Percentiles rank a stretch among this genome's conserved stretches.
phyloP scores from a whole-genome alignment of 2,797 vertebrate species.

The Simalia tracyae region DNA sequence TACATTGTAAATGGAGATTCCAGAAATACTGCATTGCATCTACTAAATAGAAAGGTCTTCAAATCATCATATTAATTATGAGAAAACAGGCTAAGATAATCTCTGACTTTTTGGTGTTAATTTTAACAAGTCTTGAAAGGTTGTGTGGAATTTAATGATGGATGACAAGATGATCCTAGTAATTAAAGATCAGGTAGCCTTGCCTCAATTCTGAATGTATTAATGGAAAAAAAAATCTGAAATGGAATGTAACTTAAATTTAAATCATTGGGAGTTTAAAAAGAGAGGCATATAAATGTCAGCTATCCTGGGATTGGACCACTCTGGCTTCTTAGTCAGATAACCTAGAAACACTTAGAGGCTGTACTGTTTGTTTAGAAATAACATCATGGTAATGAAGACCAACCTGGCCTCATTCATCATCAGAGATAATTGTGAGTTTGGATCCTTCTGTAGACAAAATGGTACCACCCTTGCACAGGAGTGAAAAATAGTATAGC shows the following conservation, averaged over 20 bases:
- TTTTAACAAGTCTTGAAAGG: slow-evolving; percentile 16
- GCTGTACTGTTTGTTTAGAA: neutral
- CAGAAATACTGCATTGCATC: neutral
- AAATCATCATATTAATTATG: neutral
- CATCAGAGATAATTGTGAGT: neutral
- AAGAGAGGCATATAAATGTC: neutral
- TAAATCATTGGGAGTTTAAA: neutral
- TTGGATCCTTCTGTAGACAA: neutral
- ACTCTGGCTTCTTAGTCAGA: neutral
- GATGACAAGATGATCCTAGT: neutral
- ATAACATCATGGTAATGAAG: neutral
- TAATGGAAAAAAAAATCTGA: neutral
- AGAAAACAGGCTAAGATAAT: neutral
- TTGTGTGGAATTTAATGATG: neutral
- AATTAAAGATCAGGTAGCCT: neutral
- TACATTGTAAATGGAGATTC: neutral
- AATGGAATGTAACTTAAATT: neutral
- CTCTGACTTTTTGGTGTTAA: neutral
- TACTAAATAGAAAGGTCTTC: neutral
- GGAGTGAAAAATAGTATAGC: neutral
- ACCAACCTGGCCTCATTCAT: neutral
- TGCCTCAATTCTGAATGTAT: neutral
- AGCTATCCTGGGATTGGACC: neutral
- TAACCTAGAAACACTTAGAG: neutral
- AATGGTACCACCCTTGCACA: neutral